Evolutionary conservation across 2,888 invertebrate species (phyloP), one percentile per base, ranked within the genome.

Genomic region (Drosophila ezoana): DNA sequence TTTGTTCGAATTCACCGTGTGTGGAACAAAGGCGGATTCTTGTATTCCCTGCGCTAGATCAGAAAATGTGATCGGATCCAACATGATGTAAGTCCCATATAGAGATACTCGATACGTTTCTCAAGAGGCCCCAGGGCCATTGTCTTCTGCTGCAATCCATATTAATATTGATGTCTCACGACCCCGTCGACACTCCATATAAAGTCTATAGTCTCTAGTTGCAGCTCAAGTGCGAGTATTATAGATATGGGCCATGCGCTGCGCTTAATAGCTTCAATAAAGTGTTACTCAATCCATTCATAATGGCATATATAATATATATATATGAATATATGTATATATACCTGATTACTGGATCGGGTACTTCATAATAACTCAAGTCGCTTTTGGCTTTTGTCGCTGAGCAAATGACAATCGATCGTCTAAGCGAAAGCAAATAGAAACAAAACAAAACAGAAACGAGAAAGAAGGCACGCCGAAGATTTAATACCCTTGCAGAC

Each of bases 271-370:
- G 58, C 52, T 73, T 41, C 44, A 76, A 63, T 77, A 67, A 65
- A 63, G 40, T 57, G 58, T 81, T 77, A 61, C 71, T 72, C 79
- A 84, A 87, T 69, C 61, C 69, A 73, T 65, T 74, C 68, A 80
- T 69, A 52, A 41, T 6, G 4, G 23, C 13, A 18, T 35, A 20
- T 48, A 35, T 35, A 8, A 2, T 20, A 38, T 13, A 14, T 23
- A 6, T 38, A 38, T 41, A 9, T 32, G 9, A 8, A 32, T 53
- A n/a, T 32, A 41, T 41, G 28, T 37, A 16, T 6, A 14, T 28
- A 28, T 8, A 8, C 8, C 8, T 28, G 28, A 23, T 8, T 23
- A 23, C 18, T 16, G 40, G 4, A 40, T 16, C 40, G 16, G 16
- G 40, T 40, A 33, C 18, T 23, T 35, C 13, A 58, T 52, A 56